Percentiles rank a stretch among this genome's conserved stretches.
Evolutionary conservation across 2,113 vertebrate species (phyloP).

Genomic region (Columba janthina): DNA sequence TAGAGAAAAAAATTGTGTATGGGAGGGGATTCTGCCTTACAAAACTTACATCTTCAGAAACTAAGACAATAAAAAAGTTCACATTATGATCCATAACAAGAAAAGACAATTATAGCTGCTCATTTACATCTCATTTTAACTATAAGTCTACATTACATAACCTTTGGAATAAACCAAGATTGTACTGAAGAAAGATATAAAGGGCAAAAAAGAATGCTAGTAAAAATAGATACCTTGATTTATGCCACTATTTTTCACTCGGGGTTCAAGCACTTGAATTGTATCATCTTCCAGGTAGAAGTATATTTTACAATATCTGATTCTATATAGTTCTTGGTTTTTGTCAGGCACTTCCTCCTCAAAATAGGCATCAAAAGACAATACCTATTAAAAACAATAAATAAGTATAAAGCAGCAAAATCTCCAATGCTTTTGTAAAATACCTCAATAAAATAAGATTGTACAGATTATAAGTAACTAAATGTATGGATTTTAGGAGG

Average conservation of each 20-base stretch:
- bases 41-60: not conserved
- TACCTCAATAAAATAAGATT: conserved; percentile 38
- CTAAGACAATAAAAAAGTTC: not conserved
- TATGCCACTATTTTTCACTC: conserved; percentile 85
- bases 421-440: conserved; percentile 6
- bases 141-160: not conserved
- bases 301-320: conserved; percentile 89
- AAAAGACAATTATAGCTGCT: not conserved
- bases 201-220: not conserved
- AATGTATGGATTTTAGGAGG: not conserved
- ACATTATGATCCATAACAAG: not conserved
- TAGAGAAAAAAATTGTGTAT: not conserved
- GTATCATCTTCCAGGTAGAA: conserved; percentile 94
- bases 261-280: conserved; percentile 89
- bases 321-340: conserved; percentile 78
- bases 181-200: not conserved
- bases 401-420: conserved; percentile 53
- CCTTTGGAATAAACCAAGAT: not conserved
- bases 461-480: conserved; percentile 4
- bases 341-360: conserved; percentile 81
- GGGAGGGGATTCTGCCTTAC: not conserved
- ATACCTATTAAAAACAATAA: conserved; percentile 76
- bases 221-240: conserved; percentile 83
- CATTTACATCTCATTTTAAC: not conserved
- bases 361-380: conserved; percentile 89